Percentiles rank a stretch among this genome's conserved stretches.
Conservation (phyloP, 2,797 vertebrate genomes). For the Artibeus jamaicensis region DNA sequence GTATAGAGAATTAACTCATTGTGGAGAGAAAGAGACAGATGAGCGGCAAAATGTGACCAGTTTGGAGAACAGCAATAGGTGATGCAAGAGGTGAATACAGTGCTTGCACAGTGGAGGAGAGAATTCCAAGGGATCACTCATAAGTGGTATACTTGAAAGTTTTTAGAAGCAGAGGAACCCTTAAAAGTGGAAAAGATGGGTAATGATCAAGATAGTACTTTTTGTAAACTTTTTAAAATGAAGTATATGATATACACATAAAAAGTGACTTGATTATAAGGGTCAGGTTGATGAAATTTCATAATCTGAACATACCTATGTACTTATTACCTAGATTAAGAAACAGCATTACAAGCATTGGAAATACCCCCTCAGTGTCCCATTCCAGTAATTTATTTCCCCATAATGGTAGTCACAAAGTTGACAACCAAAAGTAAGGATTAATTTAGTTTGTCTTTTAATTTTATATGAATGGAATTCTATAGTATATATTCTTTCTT, state of each 20-base stretch:
- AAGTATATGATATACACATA: background rate
- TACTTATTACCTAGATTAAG: background rate
- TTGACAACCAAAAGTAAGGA: background rate
- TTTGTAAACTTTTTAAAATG: background rate
- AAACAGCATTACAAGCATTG: background rate
- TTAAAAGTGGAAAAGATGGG: constrained; percentile 39
- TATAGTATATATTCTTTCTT: background rate
- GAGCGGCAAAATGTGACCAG: background rate
- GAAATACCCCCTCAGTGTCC: background rate
- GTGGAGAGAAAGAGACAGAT: background rate
- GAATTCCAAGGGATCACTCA: background rate
- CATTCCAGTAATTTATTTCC: background rate
- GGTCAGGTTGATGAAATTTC: background rate
- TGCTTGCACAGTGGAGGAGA: background rate
- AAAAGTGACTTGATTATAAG: background rate
- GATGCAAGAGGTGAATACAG: background rate
- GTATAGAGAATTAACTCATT: background rate
- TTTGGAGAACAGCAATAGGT: background rate
- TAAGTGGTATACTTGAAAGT: background rate
- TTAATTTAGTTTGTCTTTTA: background rate
- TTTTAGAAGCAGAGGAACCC: background rate
- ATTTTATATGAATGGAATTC: background rate
- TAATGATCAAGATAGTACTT: background rate
- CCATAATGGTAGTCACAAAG: background rate
- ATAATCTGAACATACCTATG: background rate